Evolutionary conservation across 2,113 vertebrate species (phyloP).

Genomic region (Pangasianodon gigas): DNA sequence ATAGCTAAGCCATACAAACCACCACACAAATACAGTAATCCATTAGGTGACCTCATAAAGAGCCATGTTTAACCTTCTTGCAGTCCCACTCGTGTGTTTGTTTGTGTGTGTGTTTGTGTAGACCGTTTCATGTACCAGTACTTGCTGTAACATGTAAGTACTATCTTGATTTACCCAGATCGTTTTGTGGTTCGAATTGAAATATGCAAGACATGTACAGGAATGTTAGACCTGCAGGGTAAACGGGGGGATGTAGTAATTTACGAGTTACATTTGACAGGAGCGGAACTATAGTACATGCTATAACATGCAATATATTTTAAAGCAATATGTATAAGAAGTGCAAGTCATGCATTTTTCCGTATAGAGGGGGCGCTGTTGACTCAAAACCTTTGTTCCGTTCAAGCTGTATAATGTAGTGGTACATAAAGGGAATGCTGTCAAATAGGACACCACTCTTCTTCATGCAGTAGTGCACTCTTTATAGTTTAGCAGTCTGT

Average conservation of each 20-base stretch:
- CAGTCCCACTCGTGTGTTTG: neutral
- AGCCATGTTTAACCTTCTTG: constrained; percentile 28
- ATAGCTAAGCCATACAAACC: constrained; percentile 25
- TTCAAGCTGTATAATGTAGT: constrained; percentile 11
- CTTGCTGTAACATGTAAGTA: neutral
- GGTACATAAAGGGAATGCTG: constrained; percentile 48
- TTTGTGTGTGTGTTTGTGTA: neutral
- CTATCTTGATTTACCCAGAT: constrained; percentile 7
- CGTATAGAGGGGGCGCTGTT: neutral
- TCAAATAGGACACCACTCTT: constrained; percentile 16
- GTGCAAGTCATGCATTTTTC: constrained; percentile 31
- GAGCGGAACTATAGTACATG: constrained; percentile 31
- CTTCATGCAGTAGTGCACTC: constrained; percentile 19
- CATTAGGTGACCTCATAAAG: constrained; percentile 6
- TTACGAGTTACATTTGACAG: neutral
- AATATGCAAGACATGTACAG: constrained; percentile 51
- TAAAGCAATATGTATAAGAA: constrained; percentile 54
- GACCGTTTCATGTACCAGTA: neutral
- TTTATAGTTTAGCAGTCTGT: constrained; percentile 13
- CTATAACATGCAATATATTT: constrained; percentile 49
- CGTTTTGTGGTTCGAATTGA: constrained; percentile 21
- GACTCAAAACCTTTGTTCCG: neutral
- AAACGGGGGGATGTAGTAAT: neutral
- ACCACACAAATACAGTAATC: neutral
- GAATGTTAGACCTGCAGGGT: constrained; percentile 21